Conservation (phyloP, 23 tunicate species). For the Halocynthia roretzi region DNA sequence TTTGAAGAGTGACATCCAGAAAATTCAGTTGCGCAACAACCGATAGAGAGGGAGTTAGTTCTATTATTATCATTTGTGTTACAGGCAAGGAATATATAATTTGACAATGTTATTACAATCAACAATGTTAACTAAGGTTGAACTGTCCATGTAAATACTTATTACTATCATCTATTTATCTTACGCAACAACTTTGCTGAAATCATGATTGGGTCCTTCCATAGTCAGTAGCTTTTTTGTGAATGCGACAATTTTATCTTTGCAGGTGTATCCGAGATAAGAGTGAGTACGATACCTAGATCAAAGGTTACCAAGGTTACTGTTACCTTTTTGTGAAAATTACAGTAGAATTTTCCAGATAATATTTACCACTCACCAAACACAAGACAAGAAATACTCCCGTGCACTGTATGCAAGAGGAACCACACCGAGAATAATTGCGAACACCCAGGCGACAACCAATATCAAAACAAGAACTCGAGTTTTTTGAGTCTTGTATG, state of each 20-base stretch:
- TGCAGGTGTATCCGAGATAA: constrained; percentile 21
- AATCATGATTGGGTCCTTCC: background rate
- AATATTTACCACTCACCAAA: constrained; percentile 17
- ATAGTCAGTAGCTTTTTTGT: constrained; percentile 6
- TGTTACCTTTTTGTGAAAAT: no score
- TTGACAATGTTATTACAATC: no score
- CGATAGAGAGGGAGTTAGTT: no score
- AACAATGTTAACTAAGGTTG: no score
- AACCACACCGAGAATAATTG: background rate
- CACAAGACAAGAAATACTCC: constrained; percentile 31
- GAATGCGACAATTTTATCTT: constrained; percentile 13
- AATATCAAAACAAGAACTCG: background rate
- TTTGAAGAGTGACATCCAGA: no score
- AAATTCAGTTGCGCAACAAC: no score
- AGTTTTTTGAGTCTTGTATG: background rate
- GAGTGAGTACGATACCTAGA: constrained; percentile 12
- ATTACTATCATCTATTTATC: background rate
- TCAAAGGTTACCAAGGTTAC: no score
- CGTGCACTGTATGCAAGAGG: constrained; percentile 6
- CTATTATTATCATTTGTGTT: no score
- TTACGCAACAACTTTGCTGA: constrained; percentile 22
- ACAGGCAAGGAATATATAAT: no score
- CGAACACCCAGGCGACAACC: constrained; percentile 1
- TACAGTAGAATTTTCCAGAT: background rate
- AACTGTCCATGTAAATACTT: no score